A percentile compares a stretch with the other conserved stretches of the same genome.
These are phyloP conservation scores for Andrena fulva DNA, from an alignment of 2,888 invertebrate genomes.

Conservation along the genomic window DNA sequence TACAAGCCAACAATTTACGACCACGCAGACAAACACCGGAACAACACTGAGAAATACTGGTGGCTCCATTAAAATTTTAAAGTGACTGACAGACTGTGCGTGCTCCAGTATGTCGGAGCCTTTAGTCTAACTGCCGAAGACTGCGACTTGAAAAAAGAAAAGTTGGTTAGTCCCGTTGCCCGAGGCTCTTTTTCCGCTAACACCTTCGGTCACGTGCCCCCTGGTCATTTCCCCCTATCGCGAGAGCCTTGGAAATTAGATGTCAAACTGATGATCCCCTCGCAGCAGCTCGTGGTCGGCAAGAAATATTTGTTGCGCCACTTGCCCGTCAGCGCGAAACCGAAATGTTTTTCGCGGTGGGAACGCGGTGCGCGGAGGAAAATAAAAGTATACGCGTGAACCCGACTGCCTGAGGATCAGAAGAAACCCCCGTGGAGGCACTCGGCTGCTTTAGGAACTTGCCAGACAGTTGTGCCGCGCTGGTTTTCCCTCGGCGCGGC, in stretches of 20 bases:
- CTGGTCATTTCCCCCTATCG: neutral
- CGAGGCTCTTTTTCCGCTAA: too few species aligned
- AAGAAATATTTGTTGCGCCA: constrained; percentile 22
- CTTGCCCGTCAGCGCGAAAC: constrained; percentile 15
- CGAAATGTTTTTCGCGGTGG: constrained; percentile 20
- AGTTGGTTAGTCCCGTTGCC: too few species aligned
- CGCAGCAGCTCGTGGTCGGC: neutral
- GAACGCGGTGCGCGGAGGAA: constrained; percentile 13
- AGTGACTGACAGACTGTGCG: too few species aligned
- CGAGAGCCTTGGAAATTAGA: neutral
- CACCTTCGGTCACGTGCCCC: too few species aligned
- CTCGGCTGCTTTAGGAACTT: constrained; percentile 41
- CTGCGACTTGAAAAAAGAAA: too few species aligned
- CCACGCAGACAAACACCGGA: too few species aligned
- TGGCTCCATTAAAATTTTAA: too few species aligned
- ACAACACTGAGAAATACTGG: too few species aligned
- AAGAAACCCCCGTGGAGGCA: constrained; percentile 44
- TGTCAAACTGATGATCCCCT: neutral
- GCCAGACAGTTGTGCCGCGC: constrained; percentile 48
- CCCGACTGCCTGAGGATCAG: constrained; percentile 44
- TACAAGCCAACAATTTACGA: too few species aligned
- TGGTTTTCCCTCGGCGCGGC: constrained; percentile 51
- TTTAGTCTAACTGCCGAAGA: too few species aligned
- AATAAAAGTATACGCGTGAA: constrained; percentile 45
- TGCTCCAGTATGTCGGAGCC: too few species aligned